Conservation (phyloP, 1,140 invertebrate species). For the Zaprionus vittiger region DNA sequence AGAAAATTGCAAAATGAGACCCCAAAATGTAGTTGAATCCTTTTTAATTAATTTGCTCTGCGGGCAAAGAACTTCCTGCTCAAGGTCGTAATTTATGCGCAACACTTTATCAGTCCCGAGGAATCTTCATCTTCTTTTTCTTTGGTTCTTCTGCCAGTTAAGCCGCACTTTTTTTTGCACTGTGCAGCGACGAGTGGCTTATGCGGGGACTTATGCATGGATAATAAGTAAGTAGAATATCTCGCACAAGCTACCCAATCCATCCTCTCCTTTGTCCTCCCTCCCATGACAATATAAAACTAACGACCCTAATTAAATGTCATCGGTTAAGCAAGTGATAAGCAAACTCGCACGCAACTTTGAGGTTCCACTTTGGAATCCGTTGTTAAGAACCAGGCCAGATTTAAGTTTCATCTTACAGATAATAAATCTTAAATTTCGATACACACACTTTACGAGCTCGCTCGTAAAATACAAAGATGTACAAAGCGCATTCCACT, state of each 20-base stretch:
- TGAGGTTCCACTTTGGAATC: background rate
- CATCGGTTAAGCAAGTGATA: slow-evolving; percentile 66
- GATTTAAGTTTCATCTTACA: slow-evolving; percentile 69
- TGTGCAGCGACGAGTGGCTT: slow-evolving; percentile 1
- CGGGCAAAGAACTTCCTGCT: background rate
- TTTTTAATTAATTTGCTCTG: background rate
- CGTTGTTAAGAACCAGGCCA: slow-evolving; percentile 24
- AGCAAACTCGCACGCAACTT: slow-evolving; percentile 37
- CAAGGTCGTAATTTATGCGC: slow-evolving; percentile 3
- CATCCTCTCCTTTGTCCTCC: background rate
- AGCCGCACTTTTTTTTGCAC: background rate
- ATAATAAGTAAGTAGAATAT: slow-evolving; percentile 5
- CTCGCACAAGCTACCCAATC: background rate
- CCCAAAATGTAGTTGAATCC: background rate
- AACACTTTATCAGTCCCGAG: background rate
- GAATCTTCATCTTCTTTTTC: background rate
- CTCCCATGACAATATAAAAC: slow-evolving; percentile 33
- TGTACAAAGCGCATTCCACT: slow-evolving; percentile 15
- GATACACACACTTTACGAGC: slow-evolving; percentile 66
- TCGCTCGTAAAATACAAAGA: slow-evolving; percentile 71
- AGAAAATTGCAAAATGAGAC: background rate
- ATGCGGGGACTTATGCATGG: background rate
- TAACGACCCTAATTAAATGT: slow-evolving; percentile 72
- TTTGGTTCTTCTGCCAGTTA: background rate
- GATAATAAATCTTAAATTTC: slow-evolving; percentile 82